Base-by-base conservation (phyloP, 2,888 invertebrate genomes). In the Rhaphigaster nebulosa region DNA sequence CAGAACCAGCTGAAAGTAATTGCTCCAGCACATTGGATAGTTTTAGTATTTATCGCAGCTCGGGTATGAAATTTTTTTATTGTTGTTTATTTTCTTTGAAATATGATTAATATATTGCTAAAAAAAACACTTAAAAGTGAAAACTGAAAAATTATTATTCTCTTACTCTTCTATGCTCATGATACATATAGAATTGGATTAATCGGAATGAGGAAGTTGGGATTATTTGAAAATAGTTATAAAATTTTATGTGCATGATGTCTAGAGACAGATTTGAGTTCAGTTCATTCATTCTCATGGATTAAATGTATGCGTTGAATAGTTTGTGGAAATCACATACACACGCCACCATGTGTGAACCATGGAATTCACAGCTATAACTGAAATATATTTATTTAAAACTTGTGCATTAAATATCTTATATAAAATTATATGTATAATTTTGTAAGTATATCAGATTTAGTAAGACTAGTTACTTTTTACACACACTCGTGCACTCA, bases 31-130 rank as follows among this genome's bases (percentile, higher is more conserved):
- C 29, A 38, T n/a, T 90, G 87, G 94, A 94, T 91, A 95, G 94
- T 91, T 95, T 95, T 92, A 94, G 94, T 92, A 93, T 94, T 54
- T 95, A 95, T 92, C 93, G 95, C 50, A 93, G 93, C 91, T 93
- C 93, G 56, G 92, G 91, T 70, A 70, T 34, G 34, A 20, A 20
- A 34, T n/a, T 29, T 70, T 34, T n/a, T 70, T 18, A 34, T 13
- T 29, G 1, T 65, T 65, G 1, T 29, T 65, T 70, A 6, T 70
- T 20, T 34, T 29, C 1, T 34, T 70, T 34, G 1, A 5, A 70
- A 34, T 70, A 70, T 34, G 34, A 70, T 70, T 70, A 20, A 18
- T 34, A 34, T 70, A 1, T 65, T 65, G 29, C 1, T 15, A 1
- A 65, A n/a, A n/a, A 10, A 5, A n/a, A 0, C 1, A 6, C 6